A percentile compares a stretch with the other conserved stretches of the same genome.
phyloP scores from a whole-genome alignment of 2,797 vertebrate genomes.

The Triplophysa yarkandensis region DNA sequence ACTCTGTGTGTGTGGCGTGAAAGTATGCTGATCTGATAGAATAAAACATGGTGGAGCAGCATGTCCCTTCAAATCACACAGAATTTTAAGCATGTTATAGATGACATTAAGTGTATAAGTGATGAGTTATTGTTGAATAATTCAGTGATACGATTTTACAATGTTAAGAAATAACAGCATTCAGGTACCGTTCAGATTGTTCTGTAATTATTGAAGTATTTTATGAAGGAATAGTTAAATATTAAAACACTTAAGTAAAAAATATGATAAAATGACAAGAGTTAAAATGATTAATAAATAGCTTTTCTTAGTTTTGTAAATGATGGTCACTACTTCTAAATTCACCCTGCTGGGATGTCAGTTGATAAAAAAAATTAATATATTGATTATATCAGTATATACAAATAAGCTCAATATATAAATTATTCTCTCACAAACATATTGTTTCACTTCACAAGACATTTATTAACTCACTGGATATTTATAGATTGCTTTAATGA shows the following conservation, averaged over 20 bases:
- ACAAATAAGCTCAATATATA: too few species aligned
- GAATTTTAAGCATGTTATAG: background rate
- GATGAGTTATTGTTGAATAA: background rate
- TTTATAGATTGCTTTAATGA: too few species aligned
- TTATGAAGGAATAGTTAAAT: background rate
- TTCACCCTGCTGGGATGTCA: too few species aligned
- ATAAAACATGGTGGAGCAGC: slow-evolving; percentile 26
- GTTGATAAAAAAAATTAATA: background rate
- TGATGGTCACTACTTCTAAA: too few species aligned
- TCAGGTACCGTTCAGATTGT: background rate
- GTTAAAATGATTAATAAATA: background rate
- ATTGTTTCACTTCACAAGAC: too few species aligned
- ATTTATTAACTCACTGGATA: too few species aligned
- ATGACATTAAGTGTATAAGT: slow-evolving; percentile 16
- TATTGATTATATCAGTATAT: background rate
- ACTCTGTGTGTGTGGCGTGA: background rate
- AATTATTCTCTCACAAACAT: too few species aligned
- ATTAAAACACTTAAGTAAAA: background rate
- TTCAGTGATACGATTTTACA: background rate
- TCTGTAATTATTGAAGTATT: slow-evolving; percentile 7
- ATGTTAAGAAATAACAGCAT: background rate
- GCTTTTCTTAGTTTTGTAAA: too few species aligned
- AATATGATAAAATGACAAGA: background rate
- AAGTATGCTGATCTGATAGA: slow-evolving; percentile 31
- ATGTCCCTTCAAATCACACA: background rate